phyloP scores from a whole-genome alignment of 2,113 vertebrate species.

The Pardalotus punctatus region DNA sequence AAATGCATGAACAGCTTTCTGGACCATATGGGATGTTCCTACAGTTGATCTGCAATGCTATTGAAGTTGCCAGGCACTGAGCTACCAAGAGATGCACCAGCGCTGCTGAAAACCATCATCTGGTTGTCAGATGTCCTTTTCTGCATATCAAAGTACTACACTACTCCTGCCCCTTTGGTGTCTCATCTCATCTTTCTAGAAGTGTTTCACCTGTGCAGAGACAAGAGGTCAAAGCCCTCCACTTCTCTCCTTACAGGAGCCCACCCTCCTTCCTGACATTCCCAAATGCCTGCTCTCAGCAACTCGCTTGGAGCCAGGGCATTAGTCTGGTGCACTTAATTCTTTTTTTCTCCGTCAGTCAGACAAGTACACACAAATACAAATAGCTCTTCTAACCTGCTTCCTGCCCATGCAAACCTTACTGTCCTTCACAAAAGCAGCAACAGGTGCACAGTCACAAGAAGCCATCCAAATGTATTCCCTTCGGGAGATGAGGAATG shows the following conservation, averaged over 20 bases:
- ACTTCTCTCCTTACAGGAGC: neutral
- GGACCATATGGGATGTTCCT: conserved; percentile 23
- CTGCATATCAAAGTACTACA: neutral
- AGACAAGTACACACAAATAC: neutral
- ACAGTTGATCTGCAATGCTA: neutral
- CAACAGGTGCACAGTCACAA: neutral
- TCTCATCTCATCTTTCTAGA: neutral
- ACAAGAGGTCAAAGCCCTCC: neutral
- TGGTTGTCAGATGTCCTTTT: neutral
- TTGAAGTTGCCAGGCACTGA: conserved; percentile 20
- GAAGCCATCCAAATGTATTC: neutral
- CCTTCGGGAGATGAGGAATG: neutral
- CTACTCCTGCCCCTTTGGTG: neutral
- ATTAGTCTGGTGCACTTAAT: neutral
- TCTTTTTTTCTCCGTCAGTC: neutral
- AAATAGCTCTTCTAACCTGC: neutral
- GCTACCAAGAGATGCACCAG: neutral
- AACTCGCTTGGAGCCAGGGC: fast-evolving
- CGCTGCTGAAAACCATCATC: neutral
- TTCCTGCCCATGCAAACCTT: neutral
- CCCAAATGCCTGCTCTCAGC: neutral
- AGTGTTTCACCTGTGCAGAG: neutral
- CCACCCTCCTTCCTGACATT: neutral
- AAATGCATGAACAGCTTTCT: neutral
- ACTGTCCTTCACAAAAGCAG: neutral